phyloP scores from a whole-genome alignment of 64 coral and sea anemone genomes.

The Pachyseris speciosa region DNA sequence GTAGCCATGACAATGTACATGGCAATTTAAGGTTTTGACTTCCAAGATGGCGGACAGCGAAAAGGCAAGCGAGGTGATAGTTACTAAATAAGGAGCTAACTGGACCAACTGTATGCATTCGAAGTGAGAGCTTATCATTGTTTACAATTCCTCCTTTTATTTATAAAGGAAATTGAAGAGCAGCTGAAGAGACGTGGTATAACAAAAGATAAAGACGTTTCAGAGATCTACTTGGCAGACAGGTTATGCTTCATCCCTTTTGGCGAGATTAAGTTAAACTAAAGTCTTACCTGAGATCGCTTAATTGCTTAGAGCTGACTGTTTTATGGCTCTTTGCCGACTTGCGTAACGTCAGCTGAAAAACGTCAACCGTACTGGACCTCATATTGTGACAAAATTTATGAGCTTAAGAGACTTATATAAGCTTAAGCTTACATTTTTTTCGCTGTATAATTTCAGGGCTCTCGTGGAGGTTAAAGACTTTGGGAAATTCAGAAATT shows the following conservation, averaged over 20 bases:
- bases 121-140: no score
- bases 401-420: neutral
- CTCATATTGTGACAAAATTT: neutral
- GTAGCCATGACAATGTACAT: neutral
- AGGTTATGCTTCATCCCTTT: constrained; percentile 17
- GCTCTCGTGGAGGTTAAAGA: constrained; percentile 64
- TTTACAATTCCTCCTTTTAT: neutral
- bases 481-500: constrained; percentile 71
- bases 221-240: constrained; percentile 83
- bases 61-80: constrained; percentile 19
- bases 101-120: no score
- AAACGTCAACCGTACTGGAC: no score
- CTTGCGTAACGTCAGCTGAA: no score
- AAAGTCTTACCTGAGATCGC: no score
- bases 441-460: constrained; percentile 33
- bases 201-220: constrained; percentile 89
- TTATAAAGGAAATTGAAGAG: constrained; percentile 67
- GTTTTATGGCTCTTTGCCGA: neutral
- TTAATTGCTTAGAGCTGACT: neutral
- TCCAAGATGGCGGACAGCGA: constrained; percentile 53
- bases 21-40: neutral
- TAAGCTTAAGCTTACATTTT: neutral
- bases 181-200: constrained; percentile 78
- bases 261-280: no score
- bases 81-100: neutral